These are phyloP conservation scores for Perizoma flavofasciatum DNA, from an alignment of 2,888 invertebrate genomes.

Conservation along the genomic window DNA sequence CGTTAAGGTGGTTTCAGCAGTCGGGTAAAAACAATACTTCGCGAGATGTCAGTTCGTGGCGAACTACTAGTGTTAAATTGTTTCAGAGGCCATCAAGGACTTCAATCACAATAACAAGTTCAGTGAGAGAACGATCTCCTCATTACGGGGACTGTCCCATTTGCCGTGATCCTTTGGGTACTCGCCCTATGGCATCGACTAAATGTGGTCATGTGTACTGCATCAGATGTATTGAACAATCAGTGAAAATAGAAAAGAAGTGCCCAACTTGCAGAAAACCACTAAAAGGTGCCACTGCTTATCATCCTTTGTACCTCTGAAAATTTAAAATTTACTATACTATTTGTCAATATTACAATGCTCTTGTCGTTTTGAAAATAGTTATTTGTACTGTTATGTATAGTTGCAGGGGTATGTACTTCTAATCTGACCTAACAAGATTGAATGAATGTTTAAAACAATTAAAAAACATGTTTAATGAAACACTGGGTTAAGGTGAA, in stretches of 20 bases:
- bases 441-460: too few species aligned
- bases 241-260: constrained; percentile 47
- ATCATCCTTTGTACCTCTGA: constrained; percentile 53
- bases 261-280: constrained; percentile 62
- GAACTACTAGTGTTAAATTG: background rate
- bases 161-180: constrained; percentile 62
- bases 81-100: constrained; percentile 17
- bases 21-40: too few species aligned
- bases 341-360: background rate
- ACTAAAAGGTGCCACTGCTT: constrained; percentile 51
- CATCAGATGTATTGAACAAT: constrained; percentile 50
- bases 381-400: too few species aligned
- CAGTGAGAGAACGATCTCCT: constrained; percentile 15
- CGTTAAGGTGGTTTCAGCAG: too few species aligned
- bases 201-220: constrained; percentile 72
- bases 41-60: too few species aligned
- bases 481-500: too few species aligned
- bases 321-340: background rate
- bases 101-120: background rate
- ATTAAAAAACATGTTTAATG: too few species aligned
- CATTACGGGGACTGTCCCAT: constrained; percentile 61
- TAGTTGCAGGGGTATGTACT: too few species aligned
- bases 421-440: too few species aligned
- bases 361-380: too few species aligned
- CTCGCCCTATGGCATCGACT: constrained; percentile 61